A percentile compares a stretch with the other conserved stretches of the same genome.
Conservation (phyloP, 2,888 invertebrate genomes). For the Thecophora atra region DNA sequence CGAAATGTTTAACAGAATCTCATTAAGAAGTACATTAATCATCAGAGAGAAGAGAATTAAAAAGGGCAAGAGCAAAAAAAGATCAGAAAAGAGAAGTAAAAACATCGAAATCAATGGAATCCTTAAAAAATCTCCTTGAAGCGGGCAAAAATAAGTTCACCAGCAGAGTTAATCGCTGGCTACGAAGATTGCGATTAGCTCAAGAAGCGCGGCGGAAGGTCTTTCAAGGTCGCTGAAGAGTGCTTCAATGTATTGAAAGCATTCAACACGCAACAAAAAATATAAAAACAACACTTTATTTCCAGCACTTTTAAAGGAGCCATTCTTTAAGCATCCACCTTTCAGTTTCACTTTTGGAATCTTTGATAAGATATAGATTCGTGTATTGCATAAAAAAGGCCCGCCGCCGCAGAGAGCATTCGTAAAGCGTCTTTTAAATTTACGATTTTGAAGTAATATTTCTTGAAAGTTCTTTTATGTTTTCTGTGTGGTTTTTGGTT, state of each 20-base stretch:
- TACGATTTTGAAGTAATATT: not conserved
- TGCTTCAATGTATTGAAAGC: conserved; percentile 22
- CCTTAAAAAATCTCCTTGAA: not conserved
- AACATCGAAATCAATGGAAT: not conserved
- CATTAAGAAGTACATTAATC: conserved; percentile 63
- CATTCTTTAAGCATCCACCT: not conserved
- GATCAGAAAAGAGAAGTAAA: conserved; percentile 4
- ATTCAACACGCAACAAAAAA: not conserved
- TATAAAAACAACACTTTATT: not conserved
- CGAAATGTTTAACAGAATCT: conserved; percentile 59
- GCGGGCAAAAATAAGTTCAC: not conserved
- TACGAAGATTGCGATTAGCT: not conserved
- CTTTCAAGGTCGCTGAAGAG: conserved; percentile 58
- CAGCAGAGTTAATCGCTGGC: not conserved
- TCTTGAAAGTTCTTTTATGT: not conserved
- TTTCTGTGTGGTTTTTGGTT: conserved; percentile 3
- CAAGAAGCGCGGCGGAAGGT: conserved; percentile 43
- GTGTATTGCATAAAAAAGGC: not conserved
- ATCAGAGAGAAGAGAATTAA: conserved; percentile 44
- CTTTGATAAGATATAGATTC: conserved; percentile 27
- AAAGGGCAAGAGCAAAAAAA: conserved; percentile 32
- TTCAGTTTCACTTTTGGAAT: conserved; percentile 10
- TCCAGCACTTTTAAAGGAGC: not conserved
- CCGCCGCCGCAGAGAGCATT: not conserved
- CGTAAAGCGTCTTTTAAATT: not conserved